These are phyloP conservation scores for Hanleya hanleyi DNA, from an alignment of 2,888 invertebrate species.

Conservation along the genomic window DNA sequence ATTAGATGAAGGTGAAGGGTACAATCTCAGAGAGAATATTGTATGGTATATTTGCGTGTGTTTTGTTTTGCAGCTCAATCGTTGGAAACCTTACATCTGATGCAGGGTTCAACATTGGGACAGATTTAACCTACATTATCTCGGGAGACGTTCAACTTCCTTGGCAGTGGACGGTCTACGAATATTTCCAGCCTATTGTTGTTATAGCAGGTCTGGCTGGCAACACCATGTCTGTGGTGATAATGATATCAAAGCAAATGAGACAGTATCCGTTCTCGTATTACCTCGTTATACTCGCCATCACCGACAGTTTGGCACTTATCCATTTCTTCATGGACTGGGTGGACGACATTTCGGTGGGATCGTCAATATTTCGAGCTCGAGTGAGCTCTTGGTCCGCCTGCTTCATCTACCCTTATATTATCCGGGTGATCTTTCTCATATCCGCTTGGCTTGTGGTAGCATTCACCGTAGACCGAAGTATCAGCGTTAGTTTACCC, in stretches of 20 bases:
- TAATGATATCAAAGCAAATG: constrained; percentile 1
- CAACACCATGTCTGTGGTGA: neutral
- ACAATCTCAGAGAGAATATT: too few species aligned
- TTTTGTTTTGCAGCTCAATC: too few species aligned
- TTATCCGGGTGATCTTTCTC: neutral
- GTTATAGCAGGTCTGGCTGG: neutral
- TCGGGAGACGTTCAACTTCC: too few species aligned
- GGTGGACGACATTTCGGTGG: neutral
- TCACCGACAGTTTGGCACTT: neutral
- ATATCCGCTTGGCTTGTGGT: neutral
- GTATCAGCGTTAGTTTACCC: neutral
- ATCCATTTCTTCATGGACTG: neutral
- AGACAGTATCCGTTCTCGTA: neutral
- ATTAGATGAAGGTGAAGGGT: too few species aligned
- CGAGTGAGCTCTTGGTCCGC: neutral
- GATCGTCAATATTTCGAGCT: neutral
- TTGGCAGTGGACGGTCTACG: neutral
- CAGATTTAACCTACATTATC: too few species aligned
- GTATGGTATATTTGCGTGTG: too few species aligned
- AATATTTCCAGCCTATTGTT: neutral
- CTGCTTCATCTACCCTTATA: neutral
- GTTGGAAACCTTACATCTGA: too few species aligned
- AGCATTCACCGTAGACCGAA: neutral
- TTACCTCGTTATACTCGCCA: neutral
- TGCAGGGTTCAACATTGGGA: too few species aligned